A percentile compares a stretch with the other conserved stretches of the same genome.
Evolutionary conservation across 2,888 invertebrate genomes (phyloP).

Genomic region (Hypolimnas misippus): DNA sequence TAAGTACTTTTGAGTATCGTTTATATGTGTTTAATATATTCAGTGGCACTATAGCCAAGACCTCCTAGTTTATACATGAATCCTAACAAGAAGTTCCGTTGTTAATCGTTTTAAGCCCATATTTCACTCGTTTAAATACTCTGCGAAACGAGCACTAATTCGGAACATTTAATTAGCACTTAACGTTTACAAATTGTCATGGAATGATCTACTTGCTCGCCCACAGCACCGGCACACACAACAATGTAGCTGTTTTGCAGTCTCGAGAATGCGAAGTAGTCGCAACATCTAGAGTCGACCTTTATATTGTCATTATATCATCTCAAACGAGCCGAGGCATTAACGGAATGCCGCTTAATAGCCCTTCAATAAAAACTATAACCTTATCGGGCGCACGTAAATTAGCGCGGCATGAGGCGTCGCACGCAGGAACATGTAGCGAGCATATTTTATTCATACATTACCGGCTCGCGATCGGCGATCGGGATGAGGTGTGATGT

Average conservation of each 20-base stretch:
- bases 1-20: too few relatives aligned
- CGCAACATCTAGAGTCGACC: conserved; percentile 9
- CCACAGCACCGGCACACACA: not conserved
- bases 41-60: too few relatives aligned
- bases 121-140: too few relatives aligned
- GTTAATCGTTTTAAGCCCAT: too few relatives aligned
- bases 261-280: conserved; percentile 9
- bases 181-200: not conserved
- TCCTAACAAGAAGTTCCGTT: too few relatives aligned
- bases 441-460: conserved; percentile 11
- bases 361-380: conserved; percentile 15
- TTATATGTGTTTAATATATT: too few relatives aligned
- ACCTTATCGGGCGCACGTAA: conserved; percentile 2
- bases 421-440: not conserved
- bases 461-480: not conserved
- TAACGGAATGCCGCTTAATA: conserved; percentile 14
- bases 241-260: not conserved
- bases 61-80: too few relatives aligned
- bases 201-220: not conserved
- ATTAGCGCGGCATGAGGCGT: conserved; percentile 11
- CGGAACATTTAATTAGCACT: too few relatives aligned
- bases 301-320: conserved; percentile 22
- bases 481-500: not conserved
- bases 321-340: conserved; percentile 15
- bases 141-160: too few relatives aligned